Percentiles rank a stretch among this genome's conserved stretches.
Evolutionary conservation across 2,113 vertebrate species (phyloP).

Genomic region (Lophotis ruficrista): DNA sequence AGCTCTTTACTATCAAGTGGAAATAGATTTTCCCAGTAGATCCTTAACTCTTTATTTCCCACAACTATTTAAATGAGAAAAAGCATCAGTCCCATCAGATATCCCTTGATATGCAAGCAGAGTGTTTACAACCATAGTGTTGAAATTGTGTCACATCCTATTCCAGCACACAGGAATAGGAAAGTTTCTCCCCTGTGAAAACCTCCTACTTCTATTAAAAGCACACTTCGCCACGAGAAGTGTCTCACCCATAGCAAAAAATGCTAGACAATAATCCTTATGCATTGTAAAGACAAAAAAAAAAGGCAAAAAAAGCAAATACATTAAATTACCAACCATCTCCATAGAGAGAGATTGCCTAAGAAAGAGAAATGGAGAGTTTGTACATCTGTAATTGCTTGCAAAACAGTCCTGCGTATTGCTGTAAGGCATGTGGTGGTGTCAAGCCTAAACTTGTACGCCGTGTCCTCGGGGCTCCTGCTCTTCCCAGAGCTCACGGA

Average conservation of each 20-base stretch:
- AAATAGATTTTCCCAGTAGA: not conserved
- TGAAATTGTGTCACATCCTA: not conserved
- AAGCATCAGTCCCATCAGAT: not conserved
- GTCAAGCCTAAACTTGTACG: not conserved
- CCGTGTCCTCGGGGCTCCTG: not conserved
- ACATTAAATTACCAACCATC: not conserved
- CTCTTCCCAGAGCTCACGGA: not conserved
- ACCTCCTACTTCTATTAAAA: not conserved
- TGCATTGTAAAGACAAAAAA: not conserved
- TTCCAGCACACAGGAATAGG: not conserved
- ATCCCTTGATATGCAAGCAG: not conserved
- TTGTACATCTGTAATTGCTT: not conserved
- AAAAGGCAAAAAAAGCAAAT: accelerated
- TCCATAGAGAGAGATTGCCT: not conserved
- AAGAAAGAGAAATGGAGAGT: not conserved
- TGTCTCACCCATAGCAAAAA: not conserved
- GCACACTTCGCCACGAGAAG: not conserved
- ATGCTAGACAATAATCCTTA: not conserved
- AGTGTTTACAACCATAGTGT: not conserved
- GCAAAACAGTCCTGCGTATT: not conserved
- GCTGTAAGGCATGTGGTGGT: not conserved
- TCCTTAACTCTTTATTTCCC: not conserved
- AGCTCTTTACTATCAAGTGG: not conserved
- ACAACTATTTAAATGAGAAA: not conserved
- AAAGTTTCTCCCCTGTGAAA: not conserved